Conservation (phyloP, 2,797 vertebrate species). For the Chaetophractus vellerosus region DNA sequence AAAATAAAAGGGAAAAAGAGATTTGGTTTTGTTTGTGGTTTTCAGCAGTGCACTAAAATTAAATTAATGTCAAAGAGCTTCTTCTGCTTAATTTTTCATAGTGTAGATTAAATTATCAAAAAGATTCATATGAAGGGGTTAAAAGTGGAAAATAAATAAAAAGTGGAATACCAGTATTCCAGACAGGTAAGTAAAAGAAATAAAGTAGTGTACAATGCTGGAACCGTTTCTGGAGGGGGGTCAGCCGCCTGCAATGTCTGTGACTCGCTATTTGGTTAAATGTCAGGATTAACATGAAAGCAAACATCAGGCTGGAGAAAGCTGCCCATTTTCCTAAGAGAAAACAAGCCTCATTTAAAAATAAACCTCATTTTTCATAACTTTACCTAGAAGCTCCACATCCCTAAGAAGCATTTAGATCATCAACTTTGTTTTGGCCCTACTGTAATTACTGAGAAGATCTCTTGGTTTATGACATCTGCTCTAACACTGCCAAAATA, state of each 20-base stretch:
- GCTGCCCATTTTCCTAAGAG: constrained; percentile 84
- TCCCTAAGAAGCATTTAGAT: constrained; percentile 74
- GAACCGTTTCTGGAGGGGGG: constrained; percentile 85
- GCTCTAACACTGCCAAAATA: constrained; percentile 88
- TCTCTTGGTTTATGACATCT: constrained; percentile 85
- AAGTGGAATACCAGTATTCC: constrained; percentile 89
- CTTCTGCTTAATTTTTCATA: constrained; percentile 86
- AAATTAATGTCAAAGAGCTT: constrained; percentile 86
- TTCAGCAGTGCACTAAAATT: constrained; percentile 85
- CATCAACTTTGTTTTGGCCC: constrained; percentile 75
- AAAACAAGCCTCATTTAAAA: constrained; percentile 65
- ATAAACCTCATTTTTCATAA: constrained; percentile 76
- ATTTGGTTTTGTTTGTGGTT: constrained; percentile 70
- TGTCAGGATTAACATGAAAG: constrained; percentile 81
- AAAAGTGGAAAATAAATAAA: too few relatives aligned
- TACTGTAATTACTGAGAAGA: constrained; percentile 75
- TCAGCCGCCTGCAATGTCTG: constrained; percentile 44
- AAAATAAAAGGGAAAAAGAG: constrained; percentile 88
- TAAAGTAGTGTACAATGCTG: constrained; percentile 75
- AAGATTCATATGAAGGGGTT: too few relatives aligned
- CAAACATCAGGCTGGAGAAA: constrained; percentile 77
- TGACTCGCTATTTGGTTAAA: constrained; percentile 66
- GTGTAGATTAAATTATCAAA: constrained; percentile 83
- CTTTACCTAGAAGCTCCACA: constrained; percentile 71
- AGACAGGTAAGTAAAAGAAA: constrained; percentile 88